Conservation (phyloP, 92 coral and sea anemone genomes). For the Metridium senile region DNA sequence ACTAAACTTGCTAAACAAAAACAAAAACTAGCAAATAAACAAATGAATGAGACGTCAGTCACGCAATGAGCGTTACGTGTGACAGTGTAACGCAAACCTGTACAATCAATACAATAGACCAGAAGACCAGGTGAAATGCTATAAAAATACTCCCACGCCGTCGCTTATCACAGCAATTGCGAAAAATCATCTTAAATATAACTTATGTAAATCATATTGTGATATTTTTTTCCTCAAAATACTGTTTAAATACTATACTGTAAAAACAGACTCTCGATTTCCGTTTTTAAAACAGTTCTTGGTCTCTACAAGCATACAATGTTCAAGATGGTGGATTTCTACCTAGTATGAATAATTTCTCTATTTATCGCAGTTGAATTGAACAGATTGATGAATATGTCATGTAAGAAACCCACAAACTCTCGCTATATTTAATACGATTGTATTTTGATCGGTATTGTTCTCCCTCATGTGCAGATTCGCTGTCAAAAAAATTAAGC, state of each 20-base stretch:
- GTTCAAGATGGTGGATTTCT: background rate
- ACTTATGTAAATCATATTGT: no score
- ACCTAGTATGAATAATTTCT: background rate
- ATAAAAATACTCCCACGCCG: conserved; percentile 5
- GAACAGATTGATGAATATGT: background rate
- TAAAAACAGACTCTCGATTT: no score
- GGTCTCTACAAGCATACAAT: no score
- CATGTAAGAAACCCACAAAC: background rate
- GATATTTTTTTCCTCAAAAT: no score
- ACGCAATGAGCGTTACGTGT: background rate
- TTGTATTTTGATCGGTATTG: background rate
- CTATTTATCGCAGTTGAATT: background rate
- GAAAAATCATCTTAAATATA: no score
- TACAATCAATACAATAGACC: no score
- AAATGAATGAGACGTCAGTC: no score
- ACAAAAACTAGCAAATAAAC: no score
- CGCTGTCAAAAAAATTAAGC: background rate
- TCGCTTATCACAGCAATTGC: background rate
- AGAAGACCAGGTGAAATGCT: background rate
- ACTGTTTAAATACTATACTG: no score
- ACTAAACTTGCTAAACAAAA: no score
- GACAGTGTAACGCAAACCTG: conserved; percentile 1
- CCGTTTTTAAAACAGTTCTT: no score
- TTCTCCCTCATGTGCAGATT: background rate
- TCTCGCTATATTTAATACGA: background rate